These are phyloP conservation scores for Dromaius novaehollandiae DNA, from an alignment of 2,113 vertebrate genomes.

Conservation along the genomic window DNA sequence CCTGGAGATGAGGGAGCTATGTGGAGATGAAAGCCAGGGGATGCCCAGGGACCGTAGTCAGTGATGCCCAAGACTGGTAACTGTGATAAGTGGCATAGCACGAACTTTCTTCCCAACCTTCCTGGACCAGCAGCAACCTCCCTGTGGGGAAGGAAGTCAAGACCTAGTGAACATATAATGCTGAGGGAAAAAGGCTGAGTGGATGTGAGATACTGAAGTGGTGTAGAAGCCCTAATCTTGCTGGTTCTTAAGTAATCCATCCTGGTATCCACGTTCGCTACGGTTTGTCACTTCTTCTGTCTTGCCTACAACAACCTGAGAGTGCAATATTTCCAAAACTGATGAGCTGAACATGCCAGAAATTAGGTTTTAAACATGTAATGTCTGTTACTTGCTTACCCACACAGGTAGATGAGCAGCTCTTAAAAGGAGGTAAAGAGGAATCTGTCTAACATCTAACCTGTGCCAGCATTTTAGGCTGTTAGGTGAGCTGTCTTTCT, in stretches of 20 bases:
- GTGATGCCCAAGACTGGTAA: rapidly evolving
- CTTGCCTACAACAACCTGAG: not conserved
- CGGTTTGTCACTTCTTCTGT: not conserved
- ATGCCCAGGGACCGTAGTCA: rapidly evolving
- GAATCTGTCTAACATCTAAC: not conserved
- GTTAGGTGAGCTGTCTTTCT: not conserved
- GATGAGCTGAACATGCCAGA: not conserved
- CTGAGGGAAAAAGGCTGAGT: not conserved
- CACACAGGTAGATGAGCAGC: not conserved
- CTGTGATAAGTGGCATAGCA: not conserved
- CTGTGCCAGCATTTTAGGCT: not conserved
- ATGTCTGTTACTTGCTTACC: not conserved
- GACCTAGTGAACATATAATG: not conserved
- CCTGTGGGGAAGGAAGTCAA: not conserved
- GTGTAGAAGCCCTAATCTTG: not conserved
- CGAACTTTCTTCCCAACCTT: not conserved
- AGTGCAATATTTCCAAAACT: not conserved
- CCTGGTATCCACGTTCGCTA: not conserved
- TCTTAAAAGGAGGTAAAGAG: not conserved
- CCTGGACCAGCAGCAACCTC: rapidly evolving
- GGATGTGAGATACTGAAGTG: not conserved
- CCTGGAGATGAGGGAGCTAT: not conserved
- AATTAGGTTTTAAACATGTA: not conserved
- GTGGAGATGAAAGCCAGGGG: not conserved
- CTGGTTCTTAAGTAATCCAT: not conserved